These are phyloP conservation scores for Lasioglossum vierecki DNA, from an alignment of 2,888 invertebrate genomes.

Conservation along the genomic window DNA sequence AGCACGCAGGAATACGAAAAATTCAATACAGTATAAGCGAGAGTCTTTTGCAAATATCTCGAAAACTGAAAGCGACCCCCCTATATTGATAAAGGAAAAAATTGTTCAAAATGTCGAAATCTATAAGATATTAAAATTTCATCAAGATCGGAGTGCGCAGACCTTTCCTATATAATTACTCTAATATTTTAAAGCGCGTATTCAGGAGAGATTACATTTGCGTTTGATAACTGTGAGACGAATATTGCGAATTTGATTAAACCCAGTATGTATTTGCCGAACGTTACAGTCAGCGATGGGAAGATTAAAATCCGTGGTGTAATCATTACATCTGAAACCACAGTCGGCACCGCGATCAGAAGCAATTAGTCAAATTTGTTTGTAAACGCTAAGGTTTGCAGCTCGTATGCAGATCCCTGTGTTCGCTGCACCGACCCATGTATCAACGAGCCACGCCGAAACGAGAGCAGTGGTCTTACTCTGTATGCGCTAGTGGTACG, in stretches of 20 bases:
- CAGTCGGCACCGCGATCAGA: neutral
- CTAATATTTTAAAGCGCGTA: neutral
- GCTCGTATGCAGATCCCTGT: neutral
- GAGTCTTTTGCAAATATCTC: too few species aligned
- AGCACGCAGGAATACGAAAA: too few species aligned
- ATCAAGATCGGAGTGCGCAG: too few species aligned
- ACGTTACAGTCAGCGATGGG: neutral
- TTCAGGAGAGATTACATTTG: neutral
- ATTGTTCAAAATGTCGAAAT: too few species aligned
- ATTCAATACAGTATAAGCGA: too few species aligned
- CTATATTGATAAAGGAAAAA: too few species aligned
- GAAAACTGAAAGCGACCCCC: too few species aligned
- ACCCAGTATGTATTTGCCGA: neutral
- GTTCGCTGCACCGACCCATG: neutral
- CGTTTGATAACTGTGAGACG: neutral
- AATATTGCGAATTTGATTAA: neutral
- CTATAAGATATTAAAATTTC: too few species aligned
- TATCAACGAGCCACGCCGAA: neutral
- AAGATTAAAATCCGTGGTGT: neutral
- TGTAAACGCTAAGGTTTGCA: neutral
- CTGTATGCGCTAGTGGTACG: neutral
- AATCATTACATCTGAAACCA: neutral
- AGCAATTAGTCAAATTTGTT: constrained; percentile 1
- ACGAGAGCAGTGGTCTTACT: neutral
- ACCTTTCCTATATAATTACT: too few species aligned